Base-by-base conservation (phyloP, 1,140 invertebrate species). In the Nilaparvata lugens region DNA sequence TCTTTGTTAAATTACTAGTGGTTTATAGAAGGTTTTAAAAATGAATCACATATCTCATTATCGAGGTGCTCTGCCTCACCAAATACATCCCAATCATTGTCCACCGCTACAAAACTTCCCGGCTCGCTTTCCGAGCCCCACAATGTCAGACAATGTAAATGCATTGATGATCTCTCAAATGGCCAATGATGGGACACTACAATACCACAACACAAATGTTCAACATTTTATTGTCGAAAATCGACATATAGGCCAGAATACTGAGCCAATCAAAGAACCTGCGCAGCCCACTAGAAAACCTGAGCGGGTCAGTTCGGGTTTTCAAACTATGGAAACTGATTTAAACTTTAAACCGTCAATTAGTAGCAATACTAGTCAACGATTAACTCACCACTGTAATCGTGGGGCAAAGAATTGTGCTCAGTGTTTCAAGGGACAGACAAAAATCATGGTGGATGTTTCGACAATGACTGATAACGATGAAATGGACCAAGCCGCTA, bases 391-490 rank as follows among this genome's bases (percentile, higher is more conserved):
- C 19, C 62, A 64, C 40, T 64, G 62, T 45, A 60, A 61, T 21
- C 62, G 58, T 28, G 62, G 62, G 16, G 58, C 58, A 2, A 64
- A 64, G 45, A 64, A 60, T 35, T 64, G 62, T 59, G 53, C 60
- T 5, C 62, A 64, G 53, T 64, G 62, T 56, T n/a, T 55, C 13
- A 60, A 60, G 43, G 59, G 59, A 18, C 73, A 74, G 21, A 72
- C 70, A 11, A 68, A 73, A 42, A 71, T 77, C 16, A 78, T 78
- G 67, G 75, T 78, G 6, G 78, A 79, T 64, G 77, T 72, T 2
- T 73, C 76, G 0, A 79, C 78, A 1, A 79, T 79, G 78, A 79
- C 78, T 5, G 78, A 79, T 68, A 76, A 76, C 14, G 62, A 68
- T 25, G 67, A 68, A 40, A 57, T 61, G 31, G 65, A 65, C 40